Evolutionary conservation across 1,140 invertebrate genomes (phyloP).

Genomic region (Notospermus geniculatus): DNA sequence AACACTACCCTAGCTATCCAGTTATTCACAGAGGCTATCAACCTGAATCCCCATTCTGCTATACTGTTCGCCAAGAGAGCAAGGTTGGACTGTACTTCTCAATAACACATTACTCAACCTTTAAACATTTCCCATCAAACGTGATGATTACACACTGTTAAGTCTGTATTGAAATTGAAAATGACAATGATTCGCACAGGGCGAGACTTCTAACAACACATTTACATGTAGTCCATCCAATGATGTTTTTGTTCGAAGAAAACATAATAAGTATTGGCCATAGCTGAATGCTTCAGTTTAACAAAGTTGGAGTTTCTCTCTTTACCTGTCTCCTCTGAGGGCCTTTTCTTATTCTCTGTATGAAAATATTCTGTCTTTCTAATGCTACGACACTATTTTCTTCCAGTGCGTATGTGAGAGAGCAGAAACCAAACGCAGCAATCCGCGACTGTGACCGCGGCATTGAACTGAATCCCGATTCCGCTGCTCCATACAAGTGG

Average conservation of each 20-base stretch:
- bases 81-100: conserved; percentile 43
- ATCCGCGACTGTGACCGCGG: conserved; percentile 85
- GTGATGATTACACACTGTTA: too few relatives aligned
- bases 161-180: too few relatives aligned
- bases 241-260: too few relatives aligned
- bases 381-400: conserved; percentile 6
- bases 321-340: not conserved
- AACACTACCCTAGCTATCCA: conserved; percentile 75
- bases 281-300: not conserved
- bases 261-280: too few relatives aligned
- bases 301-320: not conserved
- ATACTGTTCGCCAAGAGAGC: conserved; percentile 86
- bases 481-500: conserved; percentile 85
- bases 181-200: too few relatives aligned
- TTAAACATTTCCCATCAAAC: too few relatives aligned
- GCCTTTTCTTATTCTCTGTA: not conserved
- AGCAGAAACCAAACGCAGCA: conserved; percentile 83
- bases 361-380: not conserved
- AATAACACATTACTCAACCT: too few relatives aligned
- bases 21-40: conserved; percentile 82
- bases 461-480: conserved; percentile 85
- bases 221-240: too few relatives aligned
- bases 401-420: conserved; percentile 71
- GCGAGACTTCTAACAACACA: too few relatives aligned
- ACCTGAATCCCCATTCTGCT: conserved; percentile 76